Evolutionary conservation across 2,888 invertebrate genomes (phyloP), one percentile per base, ranked within the genome.

Genomic region (Caenorhabditis sp.): DNA sequence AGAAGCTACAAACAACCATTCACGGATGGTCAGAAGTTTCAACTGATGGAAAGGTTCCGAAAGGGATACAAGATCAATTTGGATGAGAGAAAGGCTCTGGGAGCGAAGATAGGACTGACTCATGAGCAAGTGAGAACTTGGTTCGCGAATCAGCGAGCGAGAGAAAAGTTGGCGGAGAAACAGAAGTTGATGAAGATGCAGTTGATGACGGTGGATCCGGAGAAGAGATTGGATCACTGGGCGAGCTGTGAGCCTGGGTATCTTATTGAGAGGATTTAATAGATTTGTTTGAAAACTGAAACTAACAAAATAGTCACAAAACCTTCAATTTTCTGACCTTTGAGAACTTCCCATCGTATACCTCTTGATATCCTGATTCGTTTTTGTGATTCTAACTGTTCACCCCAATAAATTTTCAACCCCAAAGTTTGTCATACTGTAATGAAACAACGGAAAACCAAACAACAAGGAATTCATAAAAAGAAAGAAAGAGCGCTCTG

Each of bases 401-500:
- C 4, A 8, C 4, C 4, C 4, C 31, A 6, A 6, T 35, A 8
- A 6, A 8, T 6, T 35, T 35, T 35, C 4, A 35, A 35, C 31
- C 31, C 31, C 31, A 31, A 31, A 31, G 31, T 31, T 31, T 31
- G 7, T n/a, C n/a, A 31, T 4, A 4, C 31, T 31, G 12, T 44
- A n/a, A 44, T 14, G 16, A 51, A 51, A 51, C 10, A 10, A 22
- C 22, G 8, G 22, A 24, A 26, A 54, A 26, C 54, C 49, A 49
- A 54, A 26, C 54, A 54, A 54, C 54, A 54, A 54, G 10, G 10
- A 26, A 26, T 54, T 54, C 54, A 54, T 26, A 24, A 54, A 6
- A 54, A 61, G 24, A 72, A 19, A 44, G 31, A 38, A 38, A 12
- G 12, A 38, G 12, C n/a, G 12, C 12, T 72, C 59, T 59, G 59